Conservation (phyloP, 2,113 vertebrate genomes). For the Pachypanchax playfairii region DNA sequence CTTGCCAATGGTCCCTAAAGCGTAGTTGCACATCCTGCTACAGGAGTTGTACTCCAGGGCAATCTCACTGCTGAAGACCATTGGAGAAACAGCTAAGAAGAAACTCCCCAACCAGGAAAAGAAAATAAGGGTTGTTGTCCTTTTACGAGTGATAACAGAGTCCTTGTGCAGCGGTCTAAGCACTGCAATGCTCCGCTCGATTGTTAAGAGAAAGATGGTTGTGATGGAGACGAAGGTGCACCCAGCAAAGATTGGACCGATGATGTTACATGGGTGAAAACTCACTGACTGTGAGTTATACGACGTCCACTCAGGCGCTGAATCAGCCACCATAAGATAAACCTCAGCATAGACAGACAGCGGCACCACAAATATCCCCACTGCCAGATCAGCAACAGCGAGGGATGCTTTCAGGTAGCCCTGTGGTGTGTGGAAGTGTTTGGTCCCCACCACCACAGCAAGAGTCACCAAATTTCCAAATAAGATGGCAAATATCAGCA, state of each 20-base stretch:
- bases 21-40: conserved; percentile 84
- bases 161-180: conserved; percentile 80
- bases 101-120: conserved; percentile 81
- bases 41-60: conserved; percentile 82
- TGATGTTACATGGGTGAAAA: conserved; percentile 79
- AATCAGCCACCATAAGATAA: conserved; percentile 62
- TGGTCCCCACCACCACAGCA: conserved; percentile 77
- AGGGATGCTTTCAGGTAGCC: conserved; percentile 84
- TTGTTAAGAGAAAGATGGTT: conserved; percentile 79
- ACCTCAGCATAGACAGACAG: conserved; percentile 81
- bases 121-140: conserved; percentile 75
- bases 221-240: conserved; percentile 84
- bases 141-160: conserved; percentile 76
- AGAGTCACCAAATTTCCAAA: conserved; percentile 80
- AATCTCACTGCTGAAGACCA: conserved; percentile 78
- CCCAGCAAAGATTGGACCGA: conserved; percentile 81
- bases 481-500: conserved; percentile 74
- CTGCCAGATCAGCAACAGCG: conserved; percentile 79
- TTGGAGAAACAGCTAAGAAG: conserved; percentile 75
- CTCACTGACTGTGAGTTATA: conserved; percentile 64
- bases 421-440: conserved; percentile 79
- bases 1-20: conserved; percentile 49
- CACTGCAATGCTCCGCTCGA: conserved; percentile 81
- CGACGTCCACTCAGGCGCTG: conserved; percentile 66
- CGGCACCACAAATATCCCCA: conserved; percentile 81